Base-by-base conservation (phyloP, 2,888 invertebrate genomes). In the Leptinotarsa haldemani region DNA sequence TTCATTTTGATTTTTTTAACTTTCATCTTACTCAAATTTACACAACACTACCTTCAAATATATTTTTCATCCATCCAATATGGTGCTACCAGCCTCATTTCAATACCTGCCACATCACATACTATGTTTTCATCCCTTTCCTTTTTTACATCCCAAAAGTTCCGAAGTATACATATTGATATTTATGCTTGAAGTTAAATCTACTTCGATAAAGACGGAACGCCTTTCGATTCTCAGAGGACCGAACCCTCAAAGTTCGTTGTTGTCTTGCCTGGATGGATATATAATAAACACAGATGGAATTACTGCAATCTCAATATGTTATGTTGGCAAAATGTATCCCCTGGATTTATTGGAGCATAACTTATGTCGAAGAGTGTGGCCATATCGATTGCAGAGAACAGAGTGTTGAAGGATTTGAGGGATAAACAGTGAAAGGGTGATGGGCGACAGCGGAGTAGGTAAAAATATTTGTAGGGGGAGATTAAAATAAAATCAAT, bases 131-230 rank as follows among this genome's bases (percentile, higher is more conserved):
- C 30, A 40, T n/a, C n/a, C 40, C 30, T 15, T n/a, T 40, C 18
- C 40, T 40, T 61, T 61, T 30, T 61, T 58, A 58, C 15, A 40
- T 7, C 16, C 56, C 20, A 7, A 30, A 61, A 61, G 61, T 61
- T 61, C 7, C 61, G n/a, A 9, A 61, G 25, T 30, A 61, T 61
- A 56, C 56, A 61, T 61, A 61, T 30, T 61, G 61, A 61, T 61
- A 61, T 61, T 61, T 61, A 61, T 61, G 40, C n/a, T 61, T 16
- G 2, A 61, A 61, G 61, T 61, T 61, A 61, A 61, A 61, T 61
- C 61, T n/a, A 61, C 61, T 61, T 61, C 61, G 61, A 61, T 61
- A 61, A 61, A 61, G 61, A 61, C 40, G 40, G 16, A 61, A 61
- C 30, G 16, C 61, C 61, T 61, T 40, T 18, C 61, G 15, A 61